Base-by-base conservation (phyloP, 92 coral and sea anemone species). In the Meandrina meandrites region DNA sequence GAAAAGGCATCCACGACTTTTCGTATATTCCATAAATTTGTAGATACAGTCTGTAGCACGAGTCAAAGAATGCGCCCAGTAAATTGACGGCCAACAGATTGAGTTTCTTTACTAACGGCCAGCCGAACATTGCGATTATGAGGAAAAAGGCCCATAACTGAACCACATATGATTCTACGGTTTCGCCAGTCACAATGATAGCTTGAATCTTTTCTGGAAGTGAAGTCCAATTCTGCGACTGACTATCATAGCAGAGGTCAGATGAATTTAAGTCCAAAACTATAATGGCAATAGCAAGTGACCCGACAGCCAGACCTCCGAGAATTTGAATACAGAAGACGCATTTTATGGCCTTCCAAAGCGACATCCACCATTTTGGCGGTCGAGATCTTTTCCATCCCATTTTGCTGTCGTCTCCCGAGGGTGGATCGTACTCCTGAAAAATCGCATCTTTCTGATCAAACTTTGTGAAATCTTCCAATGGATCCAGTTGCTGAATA, bases 211-310 rank as follows among this genome's bases (percentile, higher is more conserved):
- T 58, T 5, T 50, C 2, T 21, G 92, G 90, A 75, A 81, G 79
- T 31, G 88, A 13, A 17, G 82, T 47, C 88, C 73, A 67, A 12
- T 67, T 60, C 28, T 19, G 28, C 4, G 68, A 60, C 42, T 30
- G 15, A 37, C 17, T 85, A 50, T 91, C 86, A 36, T 79, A 84
- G 75, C 94, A 91, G 8, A 88, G 72, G 48, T 88, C 89, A 45
- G 90, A 86, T 0, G 94, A 84, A 42, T 88, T 91, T 45, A 91
- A 91, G 81, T 89, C 94, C 40, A 91, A 37, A 66, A 91, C 57
- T 7, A 80, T 87, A 18, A 89, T 69, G 1, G 77, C 19, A 1
- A 91, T 79, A 30, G 82, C 90, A 3, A 89, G 40, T 12, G 86
- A 48, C 3, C 90, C 94, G 19, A 89, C 54, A 4, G 50, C 71